phyloP scores from a whole-genome alignment of 2,888 invertebrate species.

The Cartodere bifasciata region DNA sequence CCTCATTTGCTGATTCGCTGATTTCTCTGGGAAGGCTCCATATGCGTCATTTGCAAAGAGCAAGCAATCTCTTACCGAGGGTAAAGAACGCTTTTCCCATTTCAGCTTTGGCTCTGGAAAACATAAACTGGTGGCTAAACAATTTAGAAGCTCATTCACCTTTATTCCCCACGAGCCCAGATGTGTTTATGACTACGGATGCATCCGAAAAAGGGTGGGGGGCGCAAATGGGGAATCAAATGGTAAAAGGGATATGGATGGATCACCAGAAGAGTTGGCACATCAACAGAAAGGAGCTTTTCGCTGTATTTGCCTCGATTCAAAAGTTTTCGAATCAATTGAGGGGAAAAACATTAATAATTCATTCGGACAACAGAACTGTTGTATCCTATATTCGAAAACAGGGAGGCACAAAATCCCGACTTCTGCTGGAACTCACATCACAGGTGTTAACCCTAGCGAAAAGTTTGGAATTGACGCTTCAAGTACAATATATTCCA shows the following conservation, averaged over 20 bases:
- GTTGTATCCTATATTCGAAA: constrained; percentile 11
- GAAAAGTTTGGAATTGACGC: constrained; percentile 7
- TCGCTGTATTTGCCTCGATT: too few relatives aligned
- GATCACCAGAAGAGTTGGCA: constrained; percentile 4
- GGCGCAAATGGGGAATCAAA: too few relatives aligned
- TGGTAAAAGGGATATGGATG: constrained; percentile 7
- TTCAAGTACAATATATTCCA: constrained; percentile 14
- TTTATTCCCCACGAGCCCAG: constrained; percentile 11
- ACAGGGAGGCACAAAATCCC: constrained; percentile 11
- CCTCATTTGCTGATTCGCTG: too few relatives aligned
- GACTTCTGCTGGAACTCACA: constrained; percentile 5
- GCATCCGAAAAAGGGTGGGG: constrained; percentile 12
- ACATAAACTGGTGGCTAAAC: constrained; percentile 13
- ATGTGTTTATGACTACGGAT: constrained; percentile 15
- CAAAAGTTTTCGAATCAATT: too few relatives aligned
- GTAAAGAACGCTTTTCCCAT: background rate
- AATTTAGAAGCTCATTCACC: constrained; percentile 7
- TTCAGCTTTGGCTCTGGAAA: constrained; percentile 5
- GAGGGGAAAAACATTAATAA: too few relatives aligned
- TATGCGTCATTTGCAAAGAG: constrained; percentile 6
- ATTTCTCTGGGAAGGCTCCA: too few relatives aligned
- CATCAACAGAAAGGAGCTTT: constrained; percentile 8
- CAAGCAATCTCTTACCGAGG: background rate
- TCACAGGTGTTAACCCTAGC: constrained; percentile 9
- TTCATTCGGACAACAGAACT: constrained; percentile 16